A percentile compares a stretch with the other conserved stretches of the same genome.
Evolutionary conservation across 2,888 invertebrate species (phyloP).

Genomic region (Oligia strigilis): DNA sequence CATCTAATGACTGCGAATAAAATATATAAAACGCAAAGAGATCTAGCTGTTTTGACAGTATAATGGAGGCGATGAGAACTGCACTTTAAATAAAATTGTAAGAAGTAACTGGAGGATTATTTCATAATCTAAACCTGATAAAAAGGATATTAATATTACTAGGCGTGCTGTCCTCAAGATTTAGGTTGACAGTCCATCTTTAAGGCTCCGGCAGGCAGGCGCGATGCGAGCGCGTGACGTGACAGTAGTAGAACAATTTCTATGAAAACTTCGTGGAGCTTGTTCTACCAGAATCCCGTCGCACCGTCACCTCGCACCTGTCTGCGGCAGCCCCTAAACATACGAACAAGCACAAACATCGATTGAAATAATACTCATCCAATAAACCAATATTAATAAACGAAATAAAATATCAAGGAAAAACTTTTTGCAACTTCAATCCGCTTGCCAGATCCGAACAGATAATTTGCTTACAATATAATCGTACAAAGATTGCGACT

Average conservation of each 20-base stretch:
- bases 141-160: neutral
- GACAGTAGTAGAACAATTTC: neutral
- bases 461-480: conserved; percentile 91
- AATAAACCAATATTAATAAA: conserved; percentile 66
- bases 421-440: conserved; percentile 74
- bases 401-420: conserved; percentile 74
- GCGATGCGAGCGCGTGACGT: neutral
- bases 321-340: neutral
- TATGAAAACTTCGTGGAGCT: neutral
- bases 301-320: neutral
- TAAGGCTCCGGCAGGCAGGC: neutral
- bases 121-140: neutral
- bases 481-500: conserved; percentile 88
- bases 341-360: neutral
- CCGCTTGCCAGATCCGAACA: conserved; percentile 85
- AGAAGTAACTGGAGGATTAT: neutral
- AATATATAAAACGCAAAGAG: conserved; percentile 19
- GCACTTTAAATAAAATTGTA: neutral
- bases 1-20: conserved; percentile 20
- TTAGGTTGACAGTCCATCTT: neutral
- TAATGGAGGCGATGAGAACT: conserved; percentile 37
- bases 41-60: conserved; percentile 19
- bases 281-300: neutral
- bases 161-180: neutral
- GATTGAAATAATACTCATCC: conserved; percentile 29